These are phyloP conservation scores for Nicator chloris DNA, from an alignment of 2,113 vertebrate genomes.

Conservation along the genomic window DNA sequence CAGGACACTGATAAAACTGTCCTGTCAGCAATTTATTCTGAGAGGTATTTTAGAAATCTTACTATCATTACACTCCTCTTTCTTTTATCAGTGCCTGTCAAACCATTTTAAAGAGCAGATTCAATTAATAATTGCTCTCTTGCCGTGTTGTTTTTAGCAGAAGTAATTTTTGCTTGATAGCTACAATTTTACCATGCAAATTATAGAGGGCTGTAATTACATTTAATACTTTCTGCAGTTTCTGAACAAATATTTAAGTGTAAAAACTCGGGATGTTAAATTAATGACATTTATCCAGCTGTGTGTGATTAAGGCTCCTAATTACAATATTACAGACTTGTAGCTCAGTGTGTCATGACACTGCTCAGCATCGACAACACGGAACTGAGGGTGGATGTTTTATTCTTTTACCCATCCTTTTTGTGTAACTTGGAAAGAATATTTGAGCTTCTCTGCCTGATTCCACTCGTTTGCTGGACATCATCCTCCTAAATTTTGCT, in stretches of 20 bases:
- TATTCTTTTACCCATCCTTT: not conserved
- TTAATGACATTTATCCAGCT: not conserved
- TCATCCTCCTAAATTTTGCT: not conserved
- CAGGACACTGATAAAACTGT: not conserved
- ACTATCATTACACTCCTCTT: not conserved
- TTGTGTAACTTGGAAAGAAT: not conserved
- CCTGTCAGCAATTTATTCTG: not conserved
- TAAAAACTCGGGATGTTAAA: not conserved
- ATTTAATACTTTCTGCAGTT: constrained; percentile 21
- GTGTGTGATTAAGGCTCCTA: not conserved
- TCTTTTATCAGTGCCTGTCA: constrained; percentile 24
- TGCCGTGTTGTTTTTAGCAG: constrained; percentile 21
- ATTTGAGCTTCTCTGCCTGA: not conserved
- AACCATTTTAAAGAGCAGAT: constrained; percentile 32
- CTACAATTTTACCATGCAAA: constrained; percentile 30
- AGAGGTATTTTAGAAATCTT: not conserved
- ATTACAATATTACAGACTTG: not conserved
- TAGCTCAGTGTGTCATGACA: not conserved
- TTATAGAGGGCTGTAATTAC: not conserved
- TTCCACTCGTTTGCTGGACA: not conserved
- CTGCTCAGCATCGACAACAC: not conserved
- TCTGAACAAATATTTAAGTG: constrained; percentile 44
- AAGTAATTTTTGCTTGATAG: constrained; percentile 34
- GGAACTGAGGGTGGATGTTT: not conserved
- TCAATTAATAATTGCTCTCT: constrained; percentile 48